Base-by-base conservation (phyloP, 1,140 invertebrate species). In the Trinorchestia longiramus region DNA sequence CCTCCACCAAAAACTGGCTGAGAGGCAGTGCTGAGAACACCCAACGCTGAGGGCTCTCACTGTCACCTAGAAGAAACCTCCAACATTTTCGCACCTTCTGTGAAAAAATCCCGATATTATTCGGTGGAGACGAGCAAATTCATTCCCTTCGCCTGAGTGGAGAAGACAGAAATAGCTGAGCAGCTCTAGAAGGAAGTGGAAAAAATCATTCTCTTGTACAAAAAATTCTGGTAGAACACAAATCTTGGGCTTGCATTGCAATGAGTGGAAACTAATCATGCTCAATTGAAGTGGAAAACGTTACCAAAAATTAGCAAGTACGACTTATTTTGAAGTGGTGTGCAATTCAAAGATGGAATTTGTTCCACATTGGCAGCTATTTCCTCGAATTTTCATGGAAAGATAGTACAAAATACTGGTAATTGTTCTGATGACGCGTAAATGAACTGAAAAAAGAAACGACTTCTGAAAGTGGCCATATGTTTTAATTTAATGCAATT, bases 31-130 rank as follows among this genome's bases (percentile, higher is more conserved):
- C 41, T 41, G 43, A 90, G 88, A 90, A 90, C 88, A 90, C 41
- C 41, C 43, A 90, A 28, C 23, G 88, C 88, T 42, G 88, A 90
- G 88, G 88, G 88, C 88, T 90, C 88, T 90, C 28, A 36, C 88
- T 90, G 88, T 90, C 88, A 90, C 88, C 62, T 77, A 77, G 62
- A 77, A 77, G 62, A 77, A 77, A 77, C 62, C 62, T 77, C 62
- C 8, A 77, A 77, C 15, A 77, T 19, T 77, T 77, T 77, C 36
- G 28, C 36, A 77, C 62, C 3, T 77, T 36, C 28, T 28, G 15
- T 77, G 62, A 77, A 77, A 77, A 77, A 77, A 77, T 77, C 62
- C 62, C 8, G 62, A 77, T 77, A 77, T 77, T 77, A 77, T 36
- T 77, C 62, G 8, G 62, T 19, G 62, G 62, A 23, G 28, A 19